Evolutionary conservation across 2,888 invertebrate species (phyloP), one percentile per base, ranked within the genome.

Genomic region (Nephrotoma flavescens): DNA sequence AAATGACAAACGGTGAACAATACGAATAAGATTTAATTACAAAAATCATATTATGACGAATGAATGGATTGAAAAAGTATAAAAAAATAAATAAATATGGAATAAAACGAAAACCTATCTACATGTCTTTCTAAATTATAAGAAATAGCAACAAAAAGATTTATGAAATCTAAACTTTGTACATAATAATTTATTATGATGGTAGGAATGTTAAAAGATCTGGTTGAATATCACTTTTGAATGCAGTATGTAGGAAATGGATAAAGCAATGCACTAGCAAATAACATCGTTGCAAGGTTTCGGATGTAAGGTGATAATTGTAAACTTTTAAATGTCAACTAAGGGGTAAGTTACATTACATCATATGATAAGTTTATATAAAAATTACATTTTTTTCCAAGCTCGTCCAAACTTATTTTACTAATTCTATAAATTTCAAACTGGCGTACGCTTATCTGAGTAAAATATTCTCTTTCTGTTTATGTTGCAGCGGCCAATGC

Each of bases 1-100:
- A 85, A 85, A 42, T 85, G 85, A 85, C 42, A 85, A 7, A 85
- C 42, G 42, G 84, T 84, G 15, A 84, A 84, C 84, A 84, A 84
- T 42, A 84, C 42, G 42, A 31, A 6, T 42, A 84, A 84, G 41
- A 84, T 84, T 84, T 84, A 42, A 84, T 84, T 84, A 84, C 84
- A 84, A 71, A 71, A 31, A 71, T 44, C 7, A 31, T 31, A 31
- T 31, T 44, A 44, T 71, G 71, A 71, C 31, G 71, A 71, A 71
- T 71, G 71, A 9, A 71, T 71, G 31, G 71, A 71, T 71, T 71
- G 31, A 71, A 71, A 71, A 57, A 52, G 31, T 2, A 31, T 2
- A 31, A 31, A 31, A 31, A 31, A 31, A 31, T 31, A 31, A 31
- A 31, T 31, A 31, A 31, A 31, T 31, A 31, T 31, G 31, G 31